Base-by-base conservation (phyloP, 2,113 vertebrate genomes). In the Speoplatyrhinus poulsoni region DNA sequence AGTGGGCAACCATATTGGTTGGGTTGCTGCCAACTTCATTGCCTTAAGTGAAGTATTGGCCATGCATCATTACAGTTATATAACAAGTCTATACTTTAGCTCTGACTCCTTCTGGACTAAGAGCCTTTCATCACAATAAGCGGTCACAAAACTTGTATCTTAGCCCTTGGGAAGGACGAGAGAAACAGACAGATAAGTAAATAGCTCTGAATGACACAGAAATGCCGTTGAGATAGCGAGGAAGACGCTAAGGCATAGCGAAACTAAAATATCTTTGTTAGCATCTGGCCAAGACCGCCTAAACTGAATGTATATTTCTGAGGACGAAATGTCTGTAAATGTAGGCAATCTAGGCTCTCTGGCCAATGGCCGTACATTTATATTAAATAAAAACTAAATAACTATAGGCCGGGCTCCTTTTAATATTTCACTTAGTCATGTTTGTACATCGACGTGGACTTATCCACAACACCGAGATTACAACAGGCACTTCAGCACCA, bases 401-500 rank as follows among this genome's bases (percentile, higher is more conserved):
- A 58, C 5, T 17, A 58, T 11, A 17, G 12, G 17, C 1, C 19
- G 10, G 8, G 32, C 57, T 12, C 6, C 16, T 26, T 19, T 59
- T 36, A 33, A 12, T 12, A 15, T 46, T 46, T 4, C 0, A 17
- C 53, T 61, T 13, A 54, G 33, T 9, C 3, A 11, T 63, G 48
- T 58, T 73, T 73, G 52, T 67, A 56, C 16, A 26, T 41, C 52
- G 4, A 66, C 15, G 17, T 26, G 8, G 70, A 65, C 52, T 65
- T 57, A 47, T 61, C 26, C 67, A 48, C 69, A 67, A 66, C 53
- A 54, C 53, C 6, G 12, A 54, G 15, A 1, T 8, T 6, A 19
- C 57, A 67, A 71, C 4, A n/a, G 60, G 55, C 7, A 1, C 81
- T 90, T 91, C 90, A 93, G 92, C 70, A 92, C 90, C 90, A 79